Evolutionary conservation across 2,888 invertebrate genomes (phyloP).

Genomic region (Keiferia lycopersicella): DNA sequence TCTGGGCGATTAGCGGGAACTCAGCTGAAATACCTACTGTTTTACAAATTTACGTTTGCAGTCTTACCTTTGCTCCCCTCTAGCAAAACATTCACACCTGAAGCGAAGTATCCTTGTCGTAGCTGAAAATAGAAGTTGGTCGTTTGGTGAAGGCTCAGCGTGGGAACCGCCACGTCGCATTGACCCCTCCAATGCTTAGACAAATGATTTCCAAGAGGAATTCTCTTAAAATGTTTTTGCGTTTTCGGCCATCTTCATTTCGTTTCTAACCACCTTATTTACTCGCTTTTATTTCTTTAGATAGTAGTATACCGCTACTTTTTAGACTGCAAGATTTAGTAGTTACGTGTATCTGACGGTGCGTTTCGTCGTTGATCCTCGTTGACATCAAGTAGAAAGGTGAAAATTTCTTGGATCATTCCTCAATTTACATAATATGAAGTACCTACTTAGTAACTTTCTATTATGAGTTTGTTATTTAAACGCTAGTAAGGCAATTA

Average conservation of each 20-base stretch:
- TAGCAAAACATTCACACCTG: conserved; percentile 29
- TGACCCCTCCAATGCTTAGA: conserved; percentile 75
- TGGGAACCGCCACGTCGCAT: conserved; percentile 73
- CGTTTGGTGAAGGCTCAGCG: conserved; percentile 58
- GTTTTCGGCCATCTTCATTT: conserved; percentile 41
- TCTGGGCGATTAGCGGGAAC: conserved; percentile 76
- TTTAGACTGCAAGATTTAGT: background rate
- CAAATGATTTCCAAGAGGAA: conserved; percentile 69
- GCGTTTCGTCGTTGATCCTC: no score
- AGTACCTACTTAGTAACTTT: no score
- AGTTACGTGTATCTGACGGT: no score
- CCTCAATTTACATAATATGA: no score
- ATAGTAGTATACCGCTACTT: background rate
- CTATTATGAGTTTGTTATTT: no score
- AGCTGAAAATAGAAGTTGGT: conserved; percentile 37
- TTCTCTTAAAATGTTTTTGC: conserved; percentile 66
- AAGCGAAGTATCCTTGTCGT: conserved; percentile 36
- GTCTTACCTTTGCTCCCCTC: conserved; percentile 4
- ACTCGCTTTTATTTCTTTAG: background rate
- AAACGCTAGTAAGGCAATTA: no score
- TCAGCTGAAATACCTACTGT: conserved; percentile 70
- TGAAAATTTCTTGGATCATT: no score
- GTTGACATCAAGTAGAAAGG: no score
- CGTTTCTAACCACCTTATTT: conserved; percentile 1
- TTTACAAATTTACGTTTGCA: conserved; percentile 40